Evolutionary conservation across 2,113 vertebrate species (phyloP), one percentile per base, ranked within the genome.

Genomic region (Myiagra hebetior): DNA sequence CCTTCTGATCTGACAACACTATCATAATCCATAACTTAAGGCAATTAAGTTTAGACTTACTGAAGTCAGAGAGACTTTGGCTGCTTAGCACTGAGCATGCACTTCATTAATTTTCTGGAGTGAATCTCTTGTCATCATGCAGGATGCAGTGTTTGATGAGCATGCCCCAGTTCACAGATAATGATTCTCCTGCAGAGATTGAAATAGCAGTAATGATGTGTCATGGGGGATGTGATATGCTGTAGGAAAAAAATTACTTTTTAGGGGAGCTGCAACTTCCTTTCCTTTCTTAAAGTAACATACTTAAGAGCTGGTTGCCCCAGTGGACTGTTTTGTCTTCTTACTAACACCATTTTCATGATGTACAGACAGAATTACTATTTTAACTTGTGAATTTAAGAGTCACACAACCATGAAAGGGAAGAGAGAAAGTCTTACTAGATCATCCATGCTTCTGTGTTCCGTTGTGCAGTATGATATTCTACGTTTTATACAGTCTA

Each of bases 161-260:
- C 79, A 46, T 80, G 63, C 83, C 88, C n/a, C 42, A 62, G 72
- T 86, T 96, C 79, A 94, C 72, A 88, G 69, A 95, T 91, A 15
- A 83, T 56, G 10, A 73, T 80, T 88, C 70, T 83, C 88, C 53
- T 80, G 67, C 42, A n/a, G 55, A 74, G 67, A 90, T 4, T 87
- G 93, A 93, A 95, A 86, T 60, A 93, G 57, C 79, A 86, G 72
- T 76, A 88, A 92, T 85, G 62, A 94, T 64, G 70, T 95, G 78
- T 85, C 65, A 57, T 57, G 75, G 57, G 46, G 42, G 79, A 52
- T 94, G 75, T 94, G 79, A 88, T 92, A 65, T 50, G 27, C 42
- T 69, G 37, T 65, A 86, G 67, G 72, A 55, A 92, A 87, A 87
- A 44, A 69, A 5, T 16, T 77, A 31, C 41, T 69, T 85, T 67